phyloP scores from a whole-genome alignment of 1,140 invertebrate species.

The Lepidotrigona ventralis region DNA sequence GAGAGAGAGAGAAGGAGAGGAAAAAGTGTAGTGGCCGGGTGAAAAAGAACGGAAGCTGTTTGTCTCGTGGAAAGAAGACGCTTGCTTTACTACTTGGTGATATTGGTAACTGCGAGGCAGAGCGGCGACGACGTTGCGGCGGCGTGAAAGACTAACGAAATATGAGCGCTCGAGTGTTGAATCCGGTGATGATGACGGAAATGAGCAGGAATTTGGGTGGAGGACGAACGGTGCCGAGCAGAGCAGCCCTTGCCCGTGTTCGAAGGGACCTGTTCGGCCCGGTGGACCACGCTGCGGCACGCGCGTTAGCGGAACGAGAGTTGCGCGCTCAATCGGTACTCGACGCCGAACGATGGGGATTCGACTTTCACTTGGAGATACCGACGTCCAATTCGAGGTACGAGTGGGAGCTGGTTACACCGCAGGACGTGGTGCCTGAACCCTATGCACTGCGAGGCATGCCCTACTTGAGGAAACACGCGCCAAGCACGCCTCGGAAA shows the following conservation, averaged over 20 bases:
- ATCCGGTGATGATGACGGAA: slow-evolving; percentile 79
- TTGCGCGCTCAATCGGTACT: slow-evolving; percentile 74
- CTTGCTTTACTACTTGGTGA: no score
- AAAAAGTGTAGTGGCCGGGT: background rate
- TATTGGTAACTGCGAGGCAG: background rate
- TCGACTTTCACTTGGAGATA: slow-evolving; percentile 77
- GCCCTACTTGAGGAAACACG: slow-evolving; percentile 74
- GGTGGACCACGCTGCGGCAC: slow-evolving; percentile 79
- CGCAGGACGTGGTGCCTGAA: slow-evolving; percentile 75
- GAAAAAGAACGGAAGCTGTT: slow-evolving; percentile 5
- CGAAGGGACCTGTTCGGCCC: slow-evolving; percentile 80
- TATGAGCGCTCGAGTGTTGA: slow-evolving; percentile 80
- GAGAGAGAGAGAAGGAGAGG: background rate
- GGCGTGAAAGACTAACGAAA: slow-evolving; percentile 59
- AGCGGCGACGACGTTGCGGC: slow-evolving; percentile 42
- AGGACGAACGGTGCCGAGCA: slow-evolving; percentile 70
- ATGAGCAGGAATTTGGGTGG: slow-evolving; percentile 72
- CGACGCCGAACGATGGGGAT: slow-evolving; percentile 79
- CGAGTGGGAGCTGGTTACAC: slow-evolving; percentile 73
- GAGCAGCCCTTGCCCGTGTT: slow-evolving; percentile 75
- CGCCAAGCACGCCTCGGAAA: slow-evolving; percentile 66
- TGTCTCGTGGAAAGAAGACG: background rate
- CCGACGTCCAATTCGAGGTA: slow-evolving; percentile 74
- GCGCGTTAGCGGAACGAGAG: slow-evolving; percentile 77
- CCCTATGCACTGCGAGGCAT: slow-evolving; percentile 77